These are phyloP conservation scores for Seira sanloemensis DNA, from an alignment of 2,888 invertebrate species.

Conservation along the genomic window DNA sequence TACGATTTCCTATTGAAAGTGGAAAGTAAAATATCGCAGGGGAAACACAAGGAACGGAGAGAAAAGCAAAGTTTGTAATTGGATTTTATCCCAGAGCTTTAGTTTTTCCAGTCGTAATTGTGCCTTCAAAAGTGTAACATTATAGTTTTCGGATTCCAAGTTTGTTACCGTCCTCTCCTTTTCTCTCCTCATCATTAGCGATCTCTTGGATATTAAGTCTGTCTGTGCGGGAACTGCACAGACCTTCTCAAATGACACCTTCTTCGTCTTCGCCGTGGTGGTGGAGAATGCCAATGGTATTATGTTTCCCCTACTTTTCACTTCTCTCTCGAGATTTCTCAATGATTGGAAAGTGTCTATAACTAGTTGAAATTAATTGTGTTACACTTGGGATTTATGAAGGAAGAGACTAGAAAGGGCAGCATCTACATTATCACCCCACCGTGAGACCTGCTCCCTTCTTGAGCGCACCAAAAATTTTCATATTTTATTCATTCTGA, in stretches of 20 bases:
- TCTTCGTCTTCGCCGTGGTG: not conserved
- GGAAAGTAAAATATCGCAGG: not conserved
- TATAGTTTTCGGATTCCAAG: not conserved
- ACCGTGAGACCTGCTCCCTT: not conserved
- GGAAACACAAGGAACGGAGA: constrained; percentile 27
- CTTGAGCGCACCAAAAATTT: not conserved
- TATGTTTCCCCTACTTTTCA: not conserved
- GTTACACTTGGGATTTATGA: constrained; percentile 1
- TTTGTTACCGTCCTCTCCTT: not conserved
- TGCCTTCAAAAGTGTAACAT: not conserved
- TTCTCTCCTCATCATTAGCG: not conserved
- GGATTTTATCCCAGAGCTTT: constrained; percentile 46
- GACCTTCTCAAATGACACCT: not conserved
- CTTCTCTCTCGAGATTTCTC: not conserved
- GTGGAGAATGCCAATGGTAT: not conserved
- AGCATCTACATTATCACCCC: constrained; percentile 1
- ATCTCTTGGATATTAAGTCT: not conserved
- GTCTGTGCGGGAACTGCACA: not conserved
- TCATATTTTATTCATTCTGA: not conserved
- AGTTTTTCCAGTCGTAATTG: not conserved
- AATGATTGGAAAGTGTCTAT: constrained; percentile 1
- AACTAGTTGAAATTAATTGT: not conserved
- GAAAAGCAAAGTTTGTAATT: constrained; percentile 61
- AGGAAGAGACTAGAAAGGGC: not conserved
- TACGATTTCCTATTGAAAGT: not conserved